These are phyloP conservation scores for Ethmia dodecea DNA, from an alignment of 2,888 invertebrate genomes.

Conservation along the genomic window DNA sequence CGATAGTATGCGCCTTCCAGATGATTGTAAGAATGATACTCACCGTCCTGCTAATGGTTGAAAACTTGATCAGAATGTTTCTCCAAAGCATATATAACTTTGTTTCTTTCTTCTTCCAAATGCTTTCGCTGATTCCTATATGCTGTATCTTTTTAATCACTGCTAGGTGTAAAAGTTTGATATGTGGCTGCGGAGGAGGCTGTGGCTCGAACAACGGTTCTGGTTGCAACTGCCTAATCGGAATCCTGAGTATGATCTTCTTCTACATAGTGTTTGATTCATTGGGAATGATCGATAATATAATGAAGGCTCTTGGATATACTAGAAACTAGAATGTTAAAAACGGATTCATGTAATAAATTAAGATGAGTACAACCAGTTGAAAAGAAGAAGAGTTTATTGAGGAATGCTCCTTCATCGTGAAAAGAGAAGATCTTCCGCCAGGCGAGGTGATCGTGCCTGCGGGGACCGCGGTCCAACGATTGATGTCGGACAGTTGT, in stretches of 20 bases:
- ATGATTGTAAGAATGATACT: background rate
- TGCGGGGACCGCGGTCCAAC: too few relatives aligned
- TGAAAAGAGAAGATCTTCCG: too few relatives aligned
- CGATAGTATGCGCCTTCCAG: background rate
- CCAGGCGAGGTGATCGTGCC: too few relatives aligned
- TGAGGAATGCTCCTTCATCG: too few relatives aligned
- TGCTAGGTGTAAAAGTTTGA: background rate
- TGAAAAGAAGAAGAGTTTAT: too few relatives aligned
- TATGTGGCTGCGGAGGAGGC: background rate
- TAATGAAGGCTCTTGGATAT: background rate
- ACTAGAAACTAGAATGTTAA: too few relatives aligned
- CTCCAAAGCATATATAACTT: background rate
- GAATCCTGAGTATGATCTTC: background rate
- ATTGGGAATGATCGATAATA: background rate
- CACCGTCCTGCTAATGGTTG: background rate
- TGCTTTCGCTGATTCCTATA: background rate
- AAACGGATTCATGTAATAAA: too few relatives aligned
- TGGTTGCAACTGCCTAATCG: too few relatives aligned
- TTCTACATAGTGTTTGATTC: background rate
- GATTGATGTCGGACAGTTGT: too few relatives aligned
- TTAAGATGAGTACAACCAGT: too few relatives aligned
- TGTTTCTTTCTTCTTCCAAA: background rate
- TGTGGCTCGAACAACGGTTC: too few relatives aligned
- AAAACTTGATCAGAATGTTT: background rate
- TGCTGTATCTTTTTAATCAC: conserved; percentile 1